These are phyloP conservation scores for Helicoverpa zea DNA, from an alignment of 1,140 invertebrate genomes.

Conservation along the genomic window DNA sequence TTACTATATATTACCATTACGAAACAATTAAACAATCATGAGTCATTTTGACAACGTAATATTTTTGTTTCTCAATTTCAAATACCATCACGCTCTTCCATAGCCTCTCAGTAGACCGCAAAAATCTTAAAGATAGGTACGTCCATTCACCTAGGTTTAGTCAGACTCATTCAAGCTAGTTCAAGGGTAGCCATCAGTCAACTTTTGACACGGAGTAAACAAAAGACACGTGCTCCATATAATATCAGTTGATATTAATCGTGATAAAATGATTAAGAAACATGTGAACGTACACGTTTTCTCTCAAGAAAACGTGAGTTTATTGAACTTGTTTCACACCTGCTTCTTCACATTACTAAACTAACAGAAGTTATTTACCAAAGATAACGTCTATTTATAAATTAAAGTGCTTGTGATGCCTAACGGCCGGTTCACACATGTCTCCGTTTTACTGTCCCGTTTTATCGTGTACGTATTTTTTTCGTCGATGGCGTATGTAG, in stretches of 20 bases:
- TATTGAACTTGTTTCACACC: slow-evolving; percentile 1
- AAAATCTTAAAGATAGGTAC: background rate
- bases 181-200: background rate
- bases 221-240: slow-evolving; percentile 15
- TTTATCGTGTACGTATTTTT: too few relatives aligned
- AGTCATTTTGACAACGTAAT: too few relatives aligned
- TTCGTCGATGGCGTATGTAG: too few relatives aligned
- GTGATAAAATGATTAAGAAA: background rate
- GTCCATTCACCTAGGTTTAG: background rate
- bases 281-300: slow-evolving; percentile 14
- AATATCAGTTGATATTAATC: background rate
- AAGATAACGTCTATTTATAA: background rate
- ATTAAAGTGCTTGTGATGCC: background rate
- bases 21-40: too few relatives aligned
- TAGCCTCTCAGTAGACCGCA: too few relatives aligned
- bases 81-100: too few relatives aligned
- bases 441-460: too few relatives aligned
- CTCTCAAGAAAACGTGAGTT: slow-evolving; percentile 4
- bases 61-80: too few relatives aligned
- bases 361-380: too few relatives aligned
- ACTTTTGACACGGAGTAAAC: slow-evolving; percentile 1
- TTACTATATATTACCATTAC: too few relatives aligned
- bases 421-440: too few relatives aligned
- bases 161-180: background rate
- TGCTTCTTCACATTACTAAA: background rate